A percentile compares a stretch with the other conserved stretches of the same genome.
Evolutionary conservation across 2,888 invertebrate genomes (phyloP).

Genomic region (Ashinkailepas kermadecensis): DNA sequence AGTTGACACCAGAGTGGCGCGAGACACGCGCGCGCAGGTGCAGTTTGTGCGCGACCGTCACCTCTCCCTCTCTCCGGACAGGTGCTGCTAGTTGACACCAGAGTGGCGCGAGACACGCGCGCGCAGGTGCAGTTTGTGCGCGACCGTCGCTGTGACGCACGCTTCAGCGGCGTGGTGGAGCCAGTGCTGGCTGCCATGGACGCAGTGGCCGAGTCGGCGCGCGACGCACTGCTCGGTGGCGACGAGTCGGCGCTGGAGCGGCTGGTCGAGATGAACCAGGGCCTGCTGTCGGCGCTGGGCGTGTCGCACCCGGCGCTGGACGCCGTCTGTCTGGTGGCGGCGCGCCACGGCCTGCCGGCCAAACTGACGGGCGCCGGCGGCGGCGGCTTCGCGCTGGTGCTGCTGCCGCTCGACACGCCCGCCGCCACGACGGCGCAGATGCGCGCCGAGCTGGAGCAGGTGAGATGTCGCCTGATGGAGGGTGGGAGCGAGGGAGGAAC

Average conservation of each 20-base stretch:
- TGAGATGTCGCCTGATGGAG: neutral
- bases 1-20: no score
- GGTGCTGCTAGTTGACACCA: conserved; percentile 76
- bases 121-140: conserved; percentile 53
- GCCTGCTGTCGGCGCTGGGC: conserved; percentile 67
- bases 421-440: conserved; percentile 16
- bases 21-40: no score
- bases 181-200: conserved; percentile 70
- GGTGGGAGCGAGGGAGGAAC: conserved; percentile 30
- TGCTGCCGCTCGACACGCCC: conserved; percentile 48
- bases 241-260: conserved; percentile 57
- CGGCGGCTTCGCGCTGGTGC: conserved; percentile 74
- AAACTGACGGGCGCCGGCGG: conserved; percentile 98
- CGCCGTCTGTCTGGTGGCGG: conserved; percentile 60
- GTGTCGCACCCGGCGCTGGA: conserved; percentile 85
- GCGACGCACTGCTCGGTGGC: conserved; percentile 25
- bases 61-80: conserved; percentile 37
- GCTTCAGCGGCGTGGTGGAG: conserved; percentile 61
- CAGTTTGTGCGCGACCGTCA: no score
- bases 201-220: conserved; percentile 45
- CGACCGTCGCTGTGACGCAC: conserved; percentile 47
- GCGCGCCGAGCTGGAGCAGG: neutral
- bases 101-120: conserved; percentile 75
- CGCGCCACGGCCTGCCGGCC: conserved; percentile 59
- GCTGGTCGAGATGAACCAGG: conserved; percentile 81